Conservation (phyloP, 2,888 invertebrate genomes). For the Tachina lurida region DNA sequence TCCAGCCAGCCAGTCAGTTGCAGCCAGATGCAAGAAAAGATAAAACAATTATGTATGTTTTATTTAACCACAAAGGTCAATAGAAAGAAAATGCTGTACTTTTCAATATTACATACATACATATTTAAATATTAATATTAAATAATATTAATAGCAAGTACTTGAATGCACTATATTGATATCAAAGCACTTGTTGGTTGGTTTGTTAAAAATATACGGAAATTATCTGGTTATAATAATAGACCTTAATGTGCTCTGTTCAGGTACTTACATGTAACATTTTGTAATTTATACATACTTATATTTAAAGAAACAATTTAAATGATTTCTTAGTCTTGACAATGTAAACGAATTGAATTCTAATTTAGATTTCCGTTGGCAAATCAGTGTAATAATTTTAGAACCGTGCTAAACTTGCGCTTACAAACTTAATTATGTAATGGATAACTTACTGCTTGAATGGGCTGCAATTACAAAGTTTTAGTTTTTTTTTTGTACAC, state of each 20-base stretch:
- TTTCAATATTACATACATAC: background rate
- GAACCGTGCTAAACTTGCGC: no score
- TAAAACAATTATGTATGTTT: conserved; percentile 53
- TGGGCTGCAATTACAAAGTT: no score
- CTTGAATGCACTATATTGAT: conserved; percentile 38
- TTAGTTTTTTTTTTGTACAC: no score
- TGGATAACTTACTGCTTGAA: no score
- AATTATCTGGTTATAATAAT: conserved; percentile 34
- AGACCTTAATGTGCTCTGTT: background rate
- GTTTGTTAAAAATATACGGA: conserved; percentile 16
- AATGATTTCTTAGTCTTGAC: conserved; percentile 1
- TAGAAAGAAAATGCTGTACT: conserved; percentile 35
- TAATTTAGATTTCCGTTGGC: background rate
- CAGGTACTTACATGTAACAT: conserved; percentile 23
- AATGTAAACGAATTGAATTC: background rate
- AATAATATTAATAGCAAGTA: conserved; percentile 25
- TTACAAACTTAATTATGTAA: no score
- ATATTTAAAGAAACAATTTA: background rate
- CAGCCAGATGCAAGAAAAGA: conserved; percentile 32
- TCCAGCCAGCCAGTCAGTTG: conserved; percentile 4
- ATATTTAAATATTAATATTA: conserved; percentile 9
- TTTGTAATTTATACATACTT: conserved; percentile 45
- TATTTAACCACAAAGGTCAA: conserved; percentile 66
- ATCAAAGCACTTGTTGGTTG: conserved; percentile 26
- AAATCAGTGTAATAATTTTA: background rate